Evolutionary conservation across 2,113 vertebrate genomes (phyloP).

Genomic region (Corythornis vintsioides): DNA sequence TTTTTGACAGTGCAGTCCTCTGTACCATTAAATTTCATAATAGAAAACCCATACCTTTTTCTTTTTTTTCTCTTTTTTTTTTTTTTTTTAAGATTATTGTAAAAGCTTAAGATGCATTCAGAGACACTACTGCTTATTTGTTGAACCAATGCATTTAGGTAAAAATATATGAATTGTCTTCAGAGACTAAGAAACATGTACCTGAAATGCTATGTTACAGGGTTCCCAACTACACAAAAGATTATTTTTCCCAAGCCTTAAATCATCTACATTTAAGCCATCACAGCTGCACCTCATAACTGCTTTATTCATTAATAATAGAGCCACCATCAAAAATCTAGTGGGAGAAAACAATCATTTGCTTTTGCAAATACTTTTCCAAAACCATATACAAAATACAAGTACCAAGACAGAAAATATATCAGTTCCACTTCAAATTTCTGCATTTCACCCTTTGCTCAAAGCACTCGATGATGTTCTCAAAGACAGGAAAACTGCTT

Average conservation of each 20-base stretch:
- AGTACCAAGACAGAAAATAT: not conserved
- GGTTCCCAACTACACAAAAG: not conserved
- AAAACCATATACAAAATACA: not conserved
- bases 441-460: not conserved
- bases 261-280: not conserved
- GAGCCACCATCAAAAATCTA: not conserved
- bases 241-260: not conserved
- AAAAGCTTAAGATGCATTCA: not conserved
- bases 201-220: not conserved
- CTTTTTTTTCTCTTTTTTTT: not conserved
- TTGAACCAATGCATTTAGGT: not conserved
- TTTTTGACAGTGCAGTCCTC: not conserved
- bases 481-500: not conserved
- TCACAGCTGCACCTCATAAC: not conserved
- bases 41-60: not conserved
- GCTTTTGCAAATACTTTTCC: not conserved
- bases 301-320: not conserved
- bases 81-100: not conserved
- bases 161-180: not conserved
- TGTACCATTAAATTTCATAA: not conserved
- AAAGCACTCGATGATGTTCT: not conserved
- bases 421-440: not conserved
- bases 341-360: not conserved
- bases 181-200: not conserved
- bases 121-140: not conserved